Base-by-base conservation (phyloP, 2,888 invertebrate genomes). In the Euzetes globulus region DNA sequence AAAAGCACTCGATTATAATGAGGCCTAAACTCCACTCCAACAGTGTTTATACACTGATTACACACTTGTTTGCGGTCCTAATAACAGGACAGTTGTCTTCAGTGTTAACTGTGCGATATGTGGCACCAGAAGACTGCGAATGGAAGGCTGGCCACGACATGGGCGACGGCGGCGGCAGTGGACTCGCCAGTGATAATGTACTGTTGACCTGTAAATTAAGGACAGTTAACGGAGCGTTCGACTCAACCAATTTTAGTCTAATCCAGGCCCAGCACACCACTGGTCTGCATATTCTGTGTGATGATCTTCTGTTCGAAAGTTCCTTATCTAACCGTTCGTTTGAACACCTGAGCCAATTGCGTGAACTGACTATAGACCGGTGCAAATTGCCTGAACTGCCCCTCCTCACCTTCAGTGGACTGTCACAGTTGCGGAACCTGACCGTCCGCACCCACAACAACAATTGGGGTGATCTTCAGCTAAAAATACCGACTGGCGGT, bases 221-320 rank as follows among this genome's bases (percentile, higher is more conserved):
- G 27, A 79, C 79, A 58, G 74, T 79, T 50, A 78, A 78, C 84
- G 91, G 91, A 85, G 92, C 91, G 82, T 91, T 89, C 82, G 92
- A 90, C 83, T 90, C 90, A 78, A 93, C 91, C 47, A 92, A 92
- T 84, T 91, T 92, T 82, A 91, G 91, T 84, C 90, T 91, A 74
- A 91, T 92, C 77, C 91, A 91, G 65, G 88, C 90, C n/a, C 90
- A 90, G 82, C 91, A 92, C 81, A 92, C 92, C 27, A 89, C 90
- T 45, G 89, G 90, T 7, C 84, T 92, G 77, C 86, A 88, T 80
- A 89, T 92, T 80, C 88, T 90, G 83, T 92, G 88, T 70, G 78
- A 78, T 47, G 78, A 78, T 72, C 72, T 78, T 47, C 72, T 79
- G 9, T 78, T 78, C 75, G 78, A 78, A 74, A 79, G 78, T 74